These are phyloP conservation scores for Porites divaricata DNA, from an alignment of 92 coral and sea anemone genomes.

Conservation along the genomic window DNA sequence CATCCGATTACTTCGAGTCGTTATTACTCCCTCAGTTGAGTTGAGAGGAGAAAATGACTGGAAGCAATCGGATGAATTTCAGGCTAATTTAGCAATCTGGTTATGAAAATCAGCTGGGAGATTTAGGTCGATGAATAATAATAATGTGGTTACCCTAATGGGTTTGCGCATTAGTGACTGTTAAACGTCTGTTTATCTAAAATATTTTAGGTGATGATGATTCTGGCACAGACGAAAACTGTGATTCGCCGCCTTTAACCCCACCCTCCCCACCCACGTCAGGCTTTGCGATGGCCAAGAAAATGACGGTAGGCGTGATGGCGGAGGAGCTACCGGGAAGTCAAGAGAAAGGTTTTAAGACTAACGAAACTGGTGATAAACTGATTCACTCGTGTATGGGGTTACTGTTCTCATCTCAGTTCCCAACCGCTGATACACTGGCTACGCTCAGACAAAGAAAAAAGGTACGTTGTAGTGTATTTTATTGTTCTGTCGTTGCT, in stretches of 20 bases:
- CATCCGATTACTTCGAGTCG: no score
- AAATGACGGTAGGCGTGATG: conserved; percentile 87
- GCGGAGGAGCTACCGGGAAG: conserved; percentile 41
- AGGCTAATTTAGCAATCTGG: no score
- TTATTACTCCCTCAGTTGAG: no score
- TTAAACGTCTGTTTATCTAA: no score
- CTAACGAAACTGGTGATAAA: conserved; percentile 62
- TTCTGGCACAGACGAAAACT: conserved; percentile 96
- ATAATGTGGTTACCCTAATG: no score
- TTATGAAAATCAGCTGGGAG: no score
- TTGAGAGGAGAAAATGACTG: no score
- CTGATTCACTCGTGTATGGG: conserved; percentile 75
- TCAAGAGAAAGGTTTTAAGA: conserved; percentile 16
- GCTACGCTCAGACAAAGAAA: conserved; percentile 87
- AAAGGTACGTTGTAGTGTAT: conserved; percentile 66
- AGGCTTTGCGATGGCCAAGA: conserved; percentile 89
- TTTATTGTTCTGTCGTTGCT: no score
- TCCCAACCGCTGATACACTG: conserved; percentile 89
- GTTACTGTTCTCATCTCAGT: conserved; percentile 71
- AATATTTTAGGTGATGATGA: conserved; percentile 80
- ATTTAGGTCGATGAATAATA: no score
- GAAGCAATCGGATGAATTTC: no score
- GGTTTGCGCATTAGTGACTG: no score
- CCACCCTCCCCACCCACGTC: conserved; percentile 98
- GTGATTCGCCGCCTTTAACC: conserved; percentile 72